Evolutionary conservation across 2,888 invertebrate genomes (phyloP), one percentile per base, ranked within the genome.

Genomic region (Dorcus hopei): DNA sequence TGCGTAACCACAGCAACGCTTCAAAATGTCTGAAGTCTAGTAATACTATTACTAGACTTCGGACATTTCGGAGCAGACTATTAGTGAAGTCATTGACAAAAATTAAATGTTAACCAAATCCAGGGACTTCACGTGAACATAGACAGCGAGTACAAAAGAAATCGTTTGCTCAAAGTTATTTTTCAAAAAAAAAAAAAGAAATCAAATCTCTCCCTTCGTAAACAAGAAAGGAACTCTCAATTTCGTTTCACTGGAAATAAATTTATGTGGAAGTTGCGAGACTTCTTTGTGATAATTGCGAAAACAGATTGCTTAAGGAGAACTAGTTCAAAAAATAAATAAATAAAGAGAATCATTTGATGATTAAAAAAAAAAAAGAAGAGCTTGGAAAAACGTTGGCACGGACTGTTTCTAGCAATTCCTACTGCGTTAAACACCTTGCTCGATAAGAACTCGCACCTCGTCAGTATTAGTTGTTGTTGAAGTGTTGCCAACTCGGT

Each of bases 211-310:
- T 6, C 3, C 5, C 1, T 26, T 3, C 2, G 5, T 4, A 26
- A 26, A 6, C n/a, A 42, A 11, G 42, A 45, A 45, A 9, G 14
- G 5, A n/a, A 16, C 23, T 3, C 16, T 45, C 9, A 16, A 14
- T 45, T 45, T 45, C 45, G 9, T 9, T 41, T 11, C 41, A 41
- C 14, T 14, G 41, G 41, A n/a, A 4, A 23, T 9, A 45, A 45
- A 45, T 45, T 45, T 9, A 19, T 45, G 45, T 45, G 45, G 45
- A 45, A 45, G 45, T 45, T 45, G 45, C 23, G 45, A 45, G 23
- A 45, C 45, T 45, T 45, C 45, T 45, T 45, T 45, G 45, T 45
- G 45, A 45, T 45, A 45, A 45, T 45, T 16, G 23, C 23, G 14
- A 23, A 45, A 14, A 42, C 42, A 26, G 26, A 26, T 26, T 26